Conservation (phyloP, 2,113 vertebrate genomes). For the Mesitornis unicolor region DNA sequence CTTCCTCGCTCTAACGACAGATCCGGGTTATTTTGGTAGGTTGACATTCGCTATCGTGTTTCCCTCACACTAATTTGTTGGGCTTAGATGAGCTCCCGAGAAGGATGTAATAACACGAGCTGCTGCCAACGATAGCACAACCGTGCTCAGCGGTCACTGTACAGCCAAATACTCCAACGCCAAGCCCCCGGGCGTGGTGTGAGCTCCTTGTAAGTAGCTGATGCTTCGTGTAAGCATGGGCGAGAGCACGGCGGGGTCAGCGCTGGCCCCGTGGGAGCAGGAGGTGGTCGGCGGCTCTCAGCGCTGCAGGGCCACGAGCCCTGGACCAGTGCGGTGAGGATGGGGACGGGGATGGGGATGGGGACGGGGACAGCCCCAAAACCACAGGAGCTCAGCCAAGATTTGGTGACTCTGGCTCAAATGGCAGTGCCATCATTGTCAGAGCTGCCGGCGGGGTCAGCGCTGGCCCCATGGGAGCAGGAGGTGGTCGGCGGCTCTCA, state of each 20-base stretch:
- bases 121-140: neutral
- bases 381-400: neutral
- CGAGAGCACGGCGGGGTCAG: neutral
- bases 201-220: neutral
- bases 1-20: neutral
- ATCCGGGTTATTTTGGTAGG: neutral
- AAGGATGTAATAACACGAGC: neutral
- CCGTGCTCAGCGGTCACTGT: neutral
- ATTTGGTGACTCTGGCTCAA: neutral
- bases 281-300: neutral
- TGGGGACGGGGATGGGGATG: fast-evolving
- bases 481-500: neutral
- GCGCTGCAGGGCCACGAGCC: neutral
- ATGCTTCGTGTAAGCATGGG: neutral
- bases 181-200: neutral
- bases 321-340: no score
- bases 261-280: fast-evolving
- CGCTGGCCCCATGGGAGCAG: fast-evolving
- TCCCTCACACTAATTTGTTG: slow-evolving; percentile 26
- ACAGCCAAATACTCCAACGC: neutral
- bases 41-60: neutral
- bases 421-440: fast-evolving
- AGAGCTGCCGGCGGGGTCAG: neutral
- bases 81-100: slow-evolving; percentile 20
- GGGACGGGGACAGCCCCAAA: neutral